phyloP scores from a whole-genome alignment of 2,888 invertebrate species.

The Muscina levida region DNA sequence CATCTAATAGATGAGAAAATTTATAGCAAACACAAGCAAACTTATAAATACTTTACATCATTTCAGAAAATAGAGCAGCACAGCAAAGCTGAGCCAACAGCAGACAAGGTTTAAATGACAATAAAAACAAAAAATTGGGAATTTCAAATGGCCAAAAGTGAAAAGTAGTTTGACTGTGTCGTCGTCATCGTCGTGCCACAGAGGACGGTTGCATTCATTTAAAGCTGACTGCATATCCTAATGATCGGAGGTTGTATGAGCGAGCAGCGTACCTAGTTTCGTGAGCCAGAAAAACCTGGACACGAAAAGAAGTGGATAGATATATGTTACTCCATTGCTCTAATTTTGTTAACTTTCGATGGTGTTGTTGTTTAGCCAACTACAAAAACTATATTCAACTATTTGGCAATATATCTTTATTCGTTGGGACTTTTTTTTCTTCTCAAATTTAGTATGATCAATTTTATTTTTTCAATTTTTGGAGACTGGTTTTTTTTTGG shows the following conservation, averaged over 20 bases:
- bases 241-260: conserved; percentile 2
- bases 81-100: too few species aligned
- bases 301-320: too few species aligned
- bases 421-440: background rate
- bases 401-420: conserved; percentile 24
- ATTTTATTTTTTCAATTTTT: conserved; percentile 28
- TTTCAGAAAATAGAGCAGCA: conserved; percentile 28
- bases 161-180: conserved; percentile 22
- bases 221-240: conserved; percentile 1
- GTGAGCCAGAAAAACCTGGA: background rate
- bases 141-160: conserved; percentile 28
- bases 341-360: background rate
- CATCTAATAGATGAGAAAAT: background rate
- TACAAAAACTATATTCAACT: background rate
- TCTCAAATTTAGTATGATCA: background rate
- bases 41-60: background rate
- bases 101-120: conserved; percentile 7
- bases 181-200: too few species aligned
- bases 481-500: conserved; percentile 28
- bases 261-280: background rate
- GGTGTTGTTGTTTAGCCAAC: conserved; percentile 8
- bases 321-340: conserved; percentile 23
- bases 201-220: too few species aligned
- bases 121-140: conserved; percentile 26
- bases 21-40: background rate